Evolutionary conservation across 2,888 invertebrate genomes (phyloP).

Genomic region (Atethmia centrago): DNA sequence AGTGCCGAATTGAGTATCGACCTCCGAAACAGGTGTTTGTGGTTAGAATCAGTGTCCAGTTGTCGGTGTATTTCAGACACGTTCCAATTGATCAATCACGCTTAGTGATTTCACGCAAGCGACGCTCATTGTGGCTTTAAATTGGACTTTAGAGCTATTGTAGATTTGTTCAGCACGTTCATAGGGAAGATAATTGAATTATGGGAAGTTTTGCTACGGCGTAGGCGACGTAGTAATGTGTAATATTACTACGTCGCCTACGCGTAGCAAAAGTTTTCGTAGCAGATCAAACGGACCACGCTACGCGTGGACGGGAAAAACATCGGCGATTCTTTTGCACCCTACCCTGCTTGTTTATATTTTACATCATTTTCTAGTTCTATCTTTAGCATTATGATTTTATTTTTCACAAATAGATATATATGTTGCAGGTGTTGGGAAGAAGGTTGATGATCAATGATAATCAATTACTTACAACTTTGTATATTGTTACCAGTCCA

Average conservation of each 20-base stretch:
- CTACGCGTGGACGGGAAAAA: not conserved
- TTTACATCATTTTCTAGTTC: not conserved
- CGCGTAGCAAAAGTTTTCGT: too few relatives aligned
- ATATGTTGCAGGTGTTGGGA: too few relatives aligned
- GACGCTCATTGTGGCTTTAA: constrained; percentile 18
- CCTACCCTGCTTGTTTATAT: not conserved
- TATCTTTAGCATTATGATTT: not conserved
- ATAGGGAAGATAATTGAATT: not conserved
- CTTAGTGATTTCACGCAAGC: constrained; percentile 38
- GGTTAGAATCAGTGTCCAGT: constrained; percentile 23
- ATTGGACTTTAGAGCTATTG: not conserved
- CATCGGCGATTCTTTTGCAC: not conserved
- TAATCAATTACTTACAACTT: too few relatives aligned
- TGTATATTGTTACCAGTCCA: too few relatives aligned
- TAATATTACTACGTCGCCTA: not conserved
- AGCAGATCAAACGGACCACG: not conserved
- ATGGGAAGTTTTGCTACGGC: constrained; percentile 28
- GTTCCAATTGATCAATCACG: constrained; percentile 31
- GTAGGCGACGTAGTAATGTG: constrained; percentile 15
- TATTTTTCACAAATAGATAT: not conserved
- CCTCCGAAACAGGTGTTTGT: constrained; percentile 40
- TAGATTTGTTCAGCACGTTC: not conserved
- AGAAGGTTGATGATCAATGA: too few relatives aligned
- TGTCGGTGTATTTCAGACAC: constrained; percentile 18
- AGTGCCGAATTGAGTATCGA: constrained; percentile 29